phyloP scores from a whole-genome alignment of 1,140 invertebrate genomes.

The Linepithema humile region DNA sequence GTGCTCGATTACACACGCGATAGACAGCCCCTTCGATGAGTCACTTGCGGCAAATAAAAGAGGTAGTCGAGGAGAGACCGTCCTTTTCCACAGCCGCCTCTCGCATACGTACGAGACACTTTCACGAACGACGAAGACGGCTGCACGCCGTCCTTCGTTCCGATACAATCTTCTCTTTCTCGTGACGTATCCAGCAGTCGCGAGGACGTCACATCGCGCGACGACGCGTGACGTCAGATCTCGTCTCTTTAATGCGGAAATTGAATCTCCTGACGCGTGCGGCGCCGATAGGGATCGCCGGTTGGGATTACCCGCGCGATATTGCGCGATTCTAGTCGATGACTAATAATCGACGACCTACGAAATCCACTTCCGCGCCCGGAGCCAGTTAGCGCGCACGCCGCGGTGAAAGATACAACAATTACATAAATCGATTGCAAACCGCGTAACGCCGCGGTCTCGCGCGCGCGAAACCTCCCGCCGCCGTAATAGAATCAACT shows the following conservation, averaged over 20 bases:
- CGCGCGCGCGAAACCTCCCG: neutral
- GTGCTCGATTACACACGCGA: constrained; percentile 69
- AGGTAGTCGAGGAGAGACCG: neutral
- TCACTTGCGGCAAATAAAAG: constrained; percentile 67
- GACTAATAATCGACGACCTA: neutral
- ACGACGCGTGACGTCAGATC: constrained; percentile 20
- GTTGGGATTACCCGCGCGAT: neutral
- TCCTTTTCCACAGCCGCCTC: neutral
- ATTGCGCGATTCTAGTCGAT: neutral
- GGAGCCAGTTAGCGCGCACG: too few relatives aligned
- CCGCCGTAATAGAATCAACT: constrained; percentile 21
- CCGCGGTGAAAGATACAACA: neutral
- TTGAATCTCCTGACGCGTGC: constrained; percentile 24
- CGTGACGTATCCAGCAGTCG: constrained; percentile 25
- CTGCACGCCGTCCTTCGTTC: neutral
- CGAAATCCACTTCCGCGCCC: neutral
- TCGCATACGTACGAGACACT: neutral
- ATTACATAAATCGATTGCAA: neutral
- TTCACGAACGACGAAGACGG: neutral
- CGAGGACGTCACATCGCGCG: neutral
- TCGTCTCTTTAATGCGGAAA: constrained; percentile 18
- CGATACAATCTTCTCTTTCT: constrained; percentile 16
- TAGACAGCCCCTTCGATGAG: constrained; percentile 69
- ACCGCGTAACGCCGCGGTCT: neutral
- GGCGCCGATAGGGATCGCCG: neutral